phyloP scores from a whole-genome alignment of 1,140 invertebrate species.

The Tribolium madens region DNA sequence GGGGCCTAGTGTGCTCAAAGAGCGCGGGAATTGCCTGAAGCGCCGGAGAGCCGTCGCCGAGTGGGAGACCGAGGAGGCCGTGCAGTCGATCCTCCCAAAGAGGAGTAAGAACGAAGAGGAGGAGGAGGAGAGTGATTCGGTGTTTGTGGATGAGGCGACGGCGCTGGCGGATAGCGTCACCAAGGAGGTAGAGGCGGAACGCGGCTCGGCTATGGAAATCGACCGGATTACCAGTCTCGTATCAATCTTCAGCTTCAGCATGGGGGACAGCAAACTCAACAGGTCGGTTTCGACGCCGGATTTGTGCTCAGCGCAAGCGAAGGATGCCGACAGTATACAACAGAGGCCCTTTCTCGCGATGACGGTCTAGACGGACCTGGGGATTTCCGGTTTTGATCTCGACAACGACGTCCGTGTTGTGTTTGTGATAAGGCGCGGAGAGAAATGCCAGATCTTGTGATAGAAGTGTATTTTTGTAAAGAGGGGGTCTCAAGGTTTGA shows the following conservation, averaged over 20 bases:
- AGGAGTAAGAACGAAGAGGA: slow-evolving; percentile 58
- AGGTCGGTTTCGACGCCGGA: slow-evolving; percentile 68
- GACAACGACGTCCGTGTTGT: slow-evolving; percentile 48
- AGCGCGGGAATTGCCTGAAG: slow-evolving; percentile 64
- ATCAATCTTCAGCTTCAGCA: slow-evolving; percentile 71
- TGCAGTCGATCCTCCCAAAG: slow-evolving; percentile 69
- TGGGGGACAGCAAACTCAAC: slow-evolving; percentile 64
- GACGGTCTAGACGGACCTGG: slow-evolving; percentile 63
- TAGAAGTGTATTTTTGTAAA: slow-evolving; percentile 54
- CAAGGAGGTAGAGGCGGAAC: slow-evolving; percentile 60
- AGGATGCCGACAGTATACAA: slow-evolving; percentile 66
- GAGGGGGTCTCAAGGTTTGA: slow-evolving; percentile 1
- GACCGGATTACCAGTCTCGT: slow-evolving; percentile 70
- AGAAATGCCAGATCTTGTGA: slow-evolving; percentile 41
- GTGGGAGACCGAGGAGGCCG: slow-evolving; percentile 70
- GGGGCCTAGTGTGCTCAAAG: slow-evolving; percentile 59
- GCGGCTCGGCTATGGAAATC: slow-evolving; percentile 68
- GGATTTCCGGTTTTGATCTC: slow-evolving; percentile 40
- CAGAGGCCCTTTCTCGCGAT: slow-evolving; percentile 69
- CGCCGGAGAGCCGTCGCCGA: slow-evolving; percentile 67
- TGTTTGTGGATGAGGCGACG: slow-evolving; percentile 65
- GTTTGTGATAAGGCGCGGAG: slow-evolving; percentile 31
- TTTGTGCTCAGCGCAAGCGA: slow-evolving; percentile 69
- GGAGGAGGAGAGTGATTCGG: slow-evolving; percentile 60
- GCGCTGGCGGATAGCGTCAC: slow-evolving; percentile 62